These are phyloP conservation scores for Dysmachus trigonus DNA, from an alignment of 2,888 invertebrate species.

Conservation along the genomic window DNA sequence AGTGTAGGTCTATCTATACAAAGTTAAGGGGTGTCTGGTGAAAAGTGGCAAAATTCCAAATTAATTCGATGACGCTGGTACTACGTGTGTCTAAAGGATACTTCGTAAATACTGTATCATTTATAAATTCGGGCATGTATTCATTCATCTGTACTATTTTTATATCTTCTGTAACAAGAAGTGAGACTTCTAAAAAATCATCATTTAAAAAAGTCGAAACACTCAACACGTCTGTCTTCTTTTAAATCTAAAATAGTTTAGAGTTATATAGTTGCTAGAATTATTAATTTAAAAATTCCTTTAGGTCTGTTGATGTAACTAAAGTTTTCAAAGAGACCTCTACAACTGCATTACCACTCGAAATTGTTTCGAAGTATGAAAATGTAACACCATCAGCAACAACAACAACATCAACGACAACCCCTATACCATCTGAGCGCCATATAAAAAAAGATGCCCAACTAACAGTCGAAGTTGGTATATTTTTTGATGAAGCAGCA, in stretches of 20 bases:
- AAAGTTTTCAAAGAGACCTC: neutral
- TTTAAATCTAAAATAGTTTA: too few relatives aligned
- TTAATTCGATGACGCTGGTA: neutral
- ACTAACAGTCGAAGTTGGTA: constrained; percentile 75
- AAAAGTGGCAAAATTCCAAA: neutral
- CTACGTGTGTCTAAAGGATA: too few relatives aligned
- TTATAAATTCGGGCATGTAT: neutral
- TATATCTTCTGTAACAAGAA: neutral
- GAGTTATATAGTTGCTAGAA: too few relatives aligned
- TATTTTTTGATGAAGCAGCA: constrained; percentile 79
- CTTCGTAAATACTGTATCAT: neutral
- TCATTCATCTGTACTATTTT: neutral
- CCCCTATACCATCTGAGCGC: neutral
- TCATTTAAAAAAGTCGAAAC: too few relatives aligned
- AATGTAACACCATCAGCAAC: neutral
- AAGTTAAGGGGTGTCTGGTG: neutral
- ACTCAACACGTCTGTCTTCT: too few relatives aligned
- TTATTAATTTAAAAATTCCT: neutral
- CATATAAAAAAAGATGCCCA: constrained; percentile 50
- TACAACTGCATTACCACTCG: neutral
- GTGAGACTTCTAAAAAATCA: too few relatives aligned
- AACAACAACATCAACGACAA: neutral
- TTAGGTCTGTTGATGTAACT: neutral
- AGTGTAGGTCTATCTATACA: neutral
- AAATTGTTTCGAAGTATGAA: neutral